phyloP scores from a whole-genome alignment of 1,140 invertebrate genomes.

The Drosophila varians region DNA sequence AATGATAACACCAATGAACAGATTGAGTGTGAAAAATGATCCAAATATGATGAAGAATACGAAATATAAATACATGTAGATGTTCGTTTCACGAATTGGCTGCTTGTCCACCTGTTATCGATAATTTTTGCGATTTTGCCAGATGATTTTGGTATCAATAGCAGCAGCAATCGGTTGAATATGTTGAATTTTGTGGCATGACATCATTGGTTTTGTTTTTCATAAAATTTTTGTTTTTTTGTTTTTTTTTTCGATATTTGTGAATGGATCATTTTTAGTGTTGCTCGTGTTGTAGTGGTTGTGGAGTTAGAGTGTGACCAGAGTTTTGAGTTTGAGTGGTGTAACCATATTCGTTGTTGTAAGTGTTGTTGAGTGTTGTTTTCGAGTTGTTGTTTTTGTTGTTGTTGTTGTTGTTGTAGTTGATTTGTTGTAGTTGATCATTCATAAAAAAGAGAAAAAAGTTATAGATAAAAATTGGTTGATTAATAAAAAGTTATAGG shows the following conservation, averaged over 20 bases:
- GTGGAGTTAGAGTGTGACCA: slow-evolving; percentile 36
- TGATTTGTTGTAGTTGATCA: slow-evolving; percentile 46
- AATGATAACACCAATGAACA: slow-evolving; percentile 99
- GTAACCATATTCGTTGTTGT: slow-evolving; percentile 57
- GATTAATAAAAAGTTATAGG: slow-evolving; percentile 66
- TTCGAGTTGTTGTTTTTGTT: slow-evolving; percentile 53
- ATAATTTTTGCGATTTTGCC: slow-evolving; percentile 32
- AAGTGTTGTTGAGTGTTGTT: slow-evolving; percentile 50
- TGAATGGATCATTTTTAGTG: slow-evolving; percentile 82
- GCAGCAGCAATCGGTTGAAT: slow-evolving; percentile 27
- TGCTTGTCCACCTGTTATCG: slow-evolving; percentile 91
- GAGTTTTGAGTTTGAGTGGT: slow-evolving; percentile 35
- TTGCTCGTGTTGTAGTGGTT: slow-evolving; percentile 61
- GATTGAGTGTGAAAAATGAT: slow-evolving; percentile 98
- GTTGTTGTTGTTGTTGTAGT: slow-evolving; percentile 54
- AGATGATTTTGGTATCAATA: slow-evolving; percentile 29
- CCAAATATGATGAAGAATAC: slow-evolving; percentile 99
- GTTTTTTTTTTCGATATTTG: slow-evolving; percentile 32
- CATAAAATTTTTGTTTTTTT: slow-evolving; percentile 42
- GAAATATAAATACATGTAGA: slow-evolving; percentile 99
- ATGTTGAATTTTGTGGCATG: slow-evolving; percentile 50
- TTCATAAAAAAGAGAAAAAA: slow-evolving; percentile 78
- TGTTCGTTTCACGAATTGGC: slow-evolving; percentile 96
- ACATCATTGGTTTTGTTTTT: slow-evolving; percentile 40
- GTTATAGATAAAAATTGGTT: slow-evolving; percentile 72